Evolutionary conservation across 1,140 invertebrate species (phyloP).

Genomic region (Phortica variegata): DNA sequence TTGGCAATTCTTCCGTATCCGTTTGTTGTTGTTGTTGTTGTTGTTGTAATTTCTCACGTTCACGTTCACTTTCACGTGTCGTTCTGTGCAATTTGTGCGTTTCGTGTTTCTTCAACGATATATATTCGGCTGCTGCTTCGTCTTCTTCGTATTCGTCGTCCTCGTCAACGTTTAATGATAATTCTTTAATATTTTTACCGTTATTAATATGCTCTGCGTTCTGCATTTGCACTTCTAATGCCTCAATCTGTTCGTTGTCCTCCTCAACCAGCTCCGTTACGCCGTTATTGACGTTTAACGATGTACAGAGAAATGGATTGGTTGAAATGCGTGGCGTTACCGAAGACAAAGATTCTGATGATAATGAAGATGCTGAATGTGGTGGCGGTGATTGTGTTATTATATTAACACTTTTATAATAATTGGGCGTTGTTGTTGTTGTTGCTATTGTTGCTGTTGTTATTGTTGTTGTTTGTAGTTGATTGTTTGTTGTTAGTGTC

Average conservation of each 20-base stretch:
- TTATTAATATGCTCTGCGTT: too few species aligned
- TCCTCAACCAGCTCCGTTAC: conserved; percentile 10
- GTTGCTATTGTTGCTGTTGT: conserved; percentile 28
- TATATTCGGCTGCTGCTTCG: too few species aligned
- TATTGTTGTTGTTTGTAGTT: too few species aligned
- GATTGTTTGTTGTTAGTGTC: conserved; percentile 3
- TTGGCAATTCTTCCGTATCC: conserved; percentile 20
- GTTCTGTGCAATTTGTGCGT: too few species aligned
- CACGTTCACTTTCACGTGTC: too few species aligned
- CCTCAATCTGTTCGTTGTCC: conserved; percentile 2
- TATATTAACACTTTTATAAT: conserved; percentile 52
- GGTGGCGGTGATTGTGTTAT: conserved; percentile 54
- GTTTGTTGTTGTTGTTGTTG: conserved; percentile 7
- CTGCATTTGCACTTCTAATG: too few species aligned
- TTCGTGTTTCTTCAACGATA: too few species aligned
- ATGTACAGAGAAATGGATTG: conserved; percentile 49
- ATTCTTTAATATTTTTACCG: too few species aligned
- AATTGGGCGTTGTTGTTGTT: conserved; percentile 28
- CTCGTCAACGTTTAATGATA: too few species aligned
- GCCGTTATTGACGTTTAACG: conserved; percentile 17
- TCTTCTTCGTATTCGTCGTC: too few species aligned
- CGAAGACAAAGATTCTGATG: conserved; percentile 58
- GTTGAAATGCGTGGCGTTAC: conserved; percentile 57
- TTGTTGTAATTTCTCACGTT: neutral
- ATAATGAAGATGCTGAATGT: conserved; percentile 58